Evolutionary conservation across 2,888 invertebrate species (phyloP).

Genomic region (Drosophila dives): DNA sequence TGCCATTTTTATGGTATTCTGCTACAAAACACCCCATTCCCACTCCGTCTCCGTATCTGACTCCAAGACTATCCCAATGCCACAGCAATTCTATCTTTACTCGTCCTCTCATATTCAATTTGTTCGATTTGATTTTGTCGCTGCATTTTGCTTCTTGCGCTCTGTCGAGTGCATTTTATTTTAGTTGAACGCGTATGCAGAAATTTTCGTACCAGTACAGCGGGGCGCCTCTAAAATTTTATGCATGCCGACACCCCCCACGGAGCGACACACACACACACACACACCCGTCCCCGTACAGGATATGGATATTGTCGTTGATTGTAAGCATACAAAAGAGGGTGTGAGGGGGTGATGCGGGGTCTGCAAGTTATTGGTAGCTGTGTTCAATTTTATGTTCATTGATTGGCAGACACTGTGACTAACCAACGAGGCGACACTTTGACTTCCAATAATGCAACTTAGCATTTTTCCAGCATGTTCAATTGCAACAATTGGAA

Average conservation of each 20-base stretch:
- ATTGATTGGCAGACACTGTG: constrained; percentile 66
- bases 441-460: constrained; percentile 40
- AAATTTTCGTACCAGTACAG: constrained; percentile 59
- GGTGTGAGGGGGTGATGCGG: background rate
- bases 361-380: constrained; percentile 9
- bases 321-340: constrained; percentile 29
- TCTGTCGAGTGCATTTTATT: constrained; percentile 68
- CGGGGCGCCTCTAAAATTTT: constrained; percentile 72
- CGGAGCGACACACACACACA: background rate
- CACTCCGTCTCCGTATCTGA: background rate
- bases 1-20: constrained; percentile 67
- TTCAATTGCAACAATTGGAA: background rate
- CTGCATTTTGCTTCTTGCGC: constrained; percentile 41
- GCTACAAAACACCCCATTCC: background rate
- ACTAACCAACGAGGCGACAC: constrained; percentile 39
- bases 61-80: background rate
- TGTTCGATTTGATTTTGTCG: constrained; percentile 75
- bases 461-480: background rate
- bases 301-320: constrained; percentile 53
- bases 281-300: constrained; percentile 2
- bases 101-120: constrained; percentile 67
- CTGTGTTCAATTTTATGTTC: constrained; percentile 70
- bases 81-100: constrained; percentile 4
- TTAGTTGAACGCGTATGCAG: constrained; percentile 69
- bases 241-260: constrained; percentile 47